Base-by-base conservation (phyloP, 2,888 invertebrate species). In the Rhagium mordax region DNA sequence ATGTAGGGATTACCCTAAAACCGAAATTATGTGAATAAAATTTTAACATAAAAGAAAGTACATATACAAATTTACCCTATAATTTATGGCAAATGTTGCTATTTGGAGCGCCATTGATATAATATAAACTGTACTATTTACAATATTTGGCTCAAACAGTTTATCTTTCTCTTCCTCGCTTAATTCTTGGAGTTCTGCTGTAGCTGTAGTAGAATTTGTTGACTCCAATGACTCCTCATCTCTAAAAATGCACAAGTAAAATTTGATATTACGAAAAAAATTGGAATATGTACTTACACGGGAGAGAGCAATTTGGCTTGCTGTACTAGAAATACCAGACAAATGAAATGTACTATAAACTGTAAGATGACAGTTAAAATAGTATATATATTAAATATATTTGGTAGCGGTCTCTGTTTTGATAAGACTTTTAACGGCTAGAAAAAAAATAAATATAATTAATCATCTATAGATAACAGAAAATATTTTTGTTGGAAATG, bases 21-120 rank as follows among this genome's bases (percentile, higher is more conserved):
- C 86, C 61, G 59, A 65, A 64, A 59, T 15, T 49, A 21, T n/a
- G 13, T 20, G n/a, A 29, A 20, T 55, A 59, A 57, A 27, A 49
- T 51, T 29, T 21, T 33, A 29, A 21, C 29, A 55, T 64, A 48
- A 20, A 62, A 27, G n/a, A n/a, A n/a, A n/a, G n/a, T 18, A 29
- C 61, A 60, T 6, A 24, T 20, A 7, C 18, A 33, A 24, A 33
- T 20, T 60, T 89, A 98, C 98, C 92, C 98, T 94, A 86, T 99
- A 99, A 89, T 99, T 99, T 72, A 99, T 97, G 71, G 98, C 98
- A 89, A 99, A 99, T 10, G 99, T 99, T 1, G 98, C 96, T 79
- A 99, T 94, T 90, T 99, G 99, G 75, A 99, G 89, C 15, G 98
- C 94, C 93, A 99, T 95, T 0, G 98, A 98, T 83, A 99, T 98